A percentile compares a stretch with the other conserved stretches of the same genome.
Evolutionary conservation across 1,140 invertebrate genomes (phyloP).

Genomic region (Sweltsa coloradensis): DNA sequence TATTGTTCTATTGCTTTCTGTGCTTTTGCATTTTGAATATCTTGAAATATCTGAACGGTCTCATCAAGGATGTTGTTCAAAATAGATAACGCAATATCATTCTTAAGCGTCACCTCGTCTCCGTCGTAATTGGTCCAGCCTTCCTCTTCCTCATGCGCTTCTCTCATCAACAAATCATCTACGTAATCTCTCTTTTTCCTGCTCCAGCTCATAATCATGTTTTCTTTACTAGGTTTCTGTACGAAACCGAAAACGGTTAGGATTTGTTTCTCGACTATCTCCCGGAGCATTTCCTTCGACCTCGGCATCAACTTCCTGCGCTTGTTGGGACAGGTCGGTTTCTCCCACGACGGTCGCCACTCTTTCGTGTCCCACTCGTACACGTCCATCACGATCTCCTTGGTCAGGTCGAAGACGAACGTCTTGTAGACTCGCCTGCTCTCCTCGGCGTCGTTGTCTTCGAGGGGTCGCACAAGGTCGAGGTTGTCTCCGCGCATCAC

Average conservation of each 20-base stretch:
- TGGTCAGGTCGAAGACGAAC: constrained; percentile 52
- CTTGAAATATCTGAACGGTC: constrained; percentile 32
- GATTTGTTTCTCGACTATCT: constrained; percentile 39
- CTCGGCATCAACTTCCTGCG: constrained; percentile 28
- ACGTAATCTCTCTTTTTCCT: constrained; percentile 57
- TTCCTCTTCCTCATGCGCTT: constrained; percentile 53
- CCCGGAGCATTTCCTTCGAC: constrained; percentile 30
- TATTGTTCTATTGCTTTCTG: too few relatives aligned
- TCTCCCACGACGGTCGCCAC: constrained; percentile 39
- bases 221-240: constrained; percentile 38
- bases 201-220: constrained; percentile 48
- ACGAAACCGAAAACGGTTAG: constrained; percentile 42
- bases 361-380: constrained; percentile 22
- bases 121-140: constrained; percentile 59
- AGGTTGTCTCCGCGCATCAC: constrained; percentile 8
- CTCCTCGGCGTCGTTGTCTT: neutral
- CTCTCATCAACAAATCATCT: constrained; percentile 53
- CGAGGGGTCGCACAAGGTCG: neutral
- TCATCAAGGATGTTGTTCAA: constrained; percentile 47
- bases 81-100: constrained; percentile 48
- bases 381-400: constrained; percentile 41
- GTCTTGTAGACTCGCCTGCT: constrained; percentile 23
- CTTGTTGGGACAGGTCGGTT: constrained; percentile 28
- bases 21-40: neutral
- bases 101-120: constrained; percentile 54